Percentiles rank a stretch among this genome's conserved stretches.
These are phyloP conservation scores for Emys orbicularis DNA, from an alignment of 2,797 vertebrate genomes.

Conservation along the genomic window DNA sequence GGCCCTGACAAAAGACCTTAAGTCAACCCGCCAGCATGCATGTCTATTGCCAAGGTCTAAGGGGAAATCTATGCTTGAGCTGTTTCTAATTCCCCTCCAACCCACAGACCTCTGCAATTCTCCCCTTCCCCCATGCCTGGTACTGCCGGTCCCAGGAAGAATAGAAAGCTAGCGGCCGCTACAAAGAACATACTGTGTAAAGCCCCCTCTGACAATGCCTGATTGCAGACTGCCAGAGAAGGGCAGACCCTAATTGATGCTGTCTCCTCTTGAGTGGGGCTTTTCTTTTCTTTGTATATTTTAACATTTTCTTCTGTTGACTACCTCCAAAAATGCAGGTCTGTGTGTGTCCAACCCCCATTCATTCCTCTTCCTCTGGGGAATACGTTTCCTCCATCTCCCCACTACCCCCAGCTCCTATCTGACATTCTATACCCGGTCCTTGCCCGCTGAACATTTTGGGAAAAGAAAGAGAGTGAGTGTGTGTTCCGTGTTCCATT, in stretches of 20 bases:
- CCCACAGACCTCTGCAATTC: background rate
- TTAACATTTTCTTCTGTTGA: constrained; percentile 20
- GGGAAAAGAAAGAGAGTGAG: background rate
- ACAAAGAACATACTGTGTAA: constrained; percentile 63
- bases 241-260: background rate
- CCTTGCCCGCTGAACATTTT: background rate
- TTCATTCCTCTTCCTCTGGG: background rate
- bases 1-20: background rate
- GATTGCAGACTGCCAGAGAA: background rate
- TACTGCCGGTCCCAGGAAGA: constrained; percentile 28
- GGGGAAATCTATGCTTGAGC: background rate
- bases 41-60: background rate
- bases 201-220: background rate
- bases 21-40: background rate
- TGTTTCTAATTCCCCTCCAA: background rate
- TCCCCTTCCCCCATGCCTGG: background rate
- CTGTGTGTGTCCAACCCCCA: background rate
- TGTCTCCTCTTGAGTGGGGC: constrained; percentile 4
- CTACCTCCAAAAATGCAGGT: background rate
- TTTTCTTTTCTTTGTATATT: background rate
- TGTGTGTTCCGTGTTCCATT: background rate
- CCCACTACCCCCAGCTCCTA: background rate
- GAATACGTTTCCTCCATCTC: background rate
- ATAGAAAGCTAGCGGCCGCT: background rate
- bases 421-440: background rate